Percentiles rank a stretch among this genome's conserved stretches.
These are phyloP conservation scores for Polypedilum pembai DNA, from an alignment of 1,140 invertebrate species.

Conservation along the genomic window DNA sequence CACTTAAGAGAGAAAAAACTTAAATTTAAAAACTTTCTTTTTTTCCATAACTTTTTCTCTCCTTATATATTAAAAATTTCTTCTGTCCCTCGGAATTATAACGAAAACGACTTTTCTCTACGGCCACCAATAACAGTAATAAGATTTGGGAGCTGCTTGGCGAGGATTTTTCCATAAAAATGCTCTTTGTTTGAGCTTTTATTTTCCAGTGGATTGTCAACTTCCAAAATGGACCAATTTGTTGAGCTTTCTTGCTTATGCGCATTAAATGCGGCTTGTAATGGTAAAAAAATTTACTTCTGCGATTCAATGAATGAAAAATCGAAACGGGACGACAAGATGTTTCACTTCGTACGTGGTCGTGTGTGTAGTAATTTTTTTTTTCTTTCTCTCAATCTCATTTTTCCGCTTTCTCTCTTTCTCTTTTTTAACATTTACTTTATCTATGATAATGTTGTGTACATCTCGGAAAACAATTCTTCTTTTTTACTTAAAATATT, in stretches of 20 bases:
- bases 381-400: no score
- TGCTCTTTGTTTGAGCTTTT: not conserved
- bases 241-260: not conserved
- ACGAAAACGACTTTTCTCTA: conserved; percentile 25
- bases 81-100: conserved; percentile 15
- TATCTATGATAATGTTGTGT: no score
- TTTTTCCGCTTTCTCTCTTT: no score
- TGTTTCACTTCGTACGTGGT: not conserved
- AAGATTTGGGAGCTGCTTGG: conserved; percentile 21
- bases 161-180: not conserved
- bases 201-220: not conserved
- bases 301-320: conserved; percentile 24
- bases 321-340: not conserved
- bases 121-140: conserved; percentile 25
- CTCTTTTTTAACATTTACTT: no score
- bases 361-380: no score
- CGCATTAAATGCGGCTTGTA: not conserved
- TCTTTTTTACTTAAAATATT: no score
- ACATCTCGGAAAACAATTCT: no score
- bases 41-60: conserved; percentile 6
- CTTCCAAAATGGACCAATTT: conserved; percentile 14
- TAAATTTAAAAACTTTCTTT: not conserved
- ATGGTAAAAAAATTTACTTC: not conserved
- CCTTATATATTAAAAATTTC: conserved; percentile 3
- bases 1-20: not conserved